A percentile compares a stretch with the other conserved stretches of the same genome.
Conservation (phyloP, 2,797 vertebrate genomes). For the Gallinago nigripennis region DNA sequence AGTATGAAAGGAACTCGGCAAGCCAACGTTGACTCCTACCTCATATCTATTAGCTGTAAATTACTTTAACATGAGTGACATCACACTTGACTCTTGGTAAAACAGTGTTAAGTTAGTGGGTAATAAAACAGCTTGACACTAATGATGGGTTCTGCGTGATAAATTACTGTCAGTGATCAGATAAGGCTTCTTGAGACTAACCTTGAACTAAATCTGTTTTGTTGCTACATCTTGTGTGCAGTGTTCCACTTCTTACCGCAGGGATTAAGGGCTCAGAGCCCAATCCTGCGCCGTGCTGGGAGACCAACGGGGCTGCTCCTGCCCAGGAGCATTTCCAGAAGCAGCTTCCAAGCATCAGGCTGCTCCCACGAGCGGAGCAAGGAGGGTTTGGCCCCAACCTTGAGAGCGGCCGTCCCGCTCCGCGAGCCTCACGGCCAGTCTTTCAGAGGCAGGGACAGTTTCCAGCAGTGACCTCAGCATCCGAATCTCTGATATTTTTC, state of each 20-base stretch:
- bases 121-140: constrained; percentile 76
- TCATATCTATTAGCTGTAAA: constrained; percentile 63
- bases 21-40: constrained; percentile 33
- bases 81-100: constrained; percentile 74
- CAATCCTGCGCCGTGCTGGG: neutral
- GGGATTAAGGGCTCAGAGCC: constrained; percentile 58
- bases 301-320: neutral
- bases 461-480: constrained; percentile 32
- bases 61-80: constrained; percentile 74
- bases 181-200: constrained; percentile 72
- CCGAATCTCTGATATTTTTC: neutral
- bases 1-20: constrained; percentile 21
- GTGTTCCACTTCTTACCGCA: neutral
- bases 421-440: neutral
- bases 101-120: constrained; percentile 74
- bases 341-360: constrained; percentile 21
- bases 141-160: constrained; percentile 74
- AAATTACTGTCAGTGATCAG: constrained; percentile 76
- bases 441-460: neutral
- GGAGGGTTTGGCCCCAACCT: neutral
- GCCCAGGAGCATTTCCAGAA: constrained; percentile 48
- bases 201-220: constrained; percentile 69
- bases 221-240: constrained; percentile 51
- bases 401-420: neutral
- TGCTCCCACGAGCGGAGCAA: neutral